phyloP scores from a whole-genome alignment of 2,888 invertebrate species.

The Acanthosepion pharaonis region DNA sequence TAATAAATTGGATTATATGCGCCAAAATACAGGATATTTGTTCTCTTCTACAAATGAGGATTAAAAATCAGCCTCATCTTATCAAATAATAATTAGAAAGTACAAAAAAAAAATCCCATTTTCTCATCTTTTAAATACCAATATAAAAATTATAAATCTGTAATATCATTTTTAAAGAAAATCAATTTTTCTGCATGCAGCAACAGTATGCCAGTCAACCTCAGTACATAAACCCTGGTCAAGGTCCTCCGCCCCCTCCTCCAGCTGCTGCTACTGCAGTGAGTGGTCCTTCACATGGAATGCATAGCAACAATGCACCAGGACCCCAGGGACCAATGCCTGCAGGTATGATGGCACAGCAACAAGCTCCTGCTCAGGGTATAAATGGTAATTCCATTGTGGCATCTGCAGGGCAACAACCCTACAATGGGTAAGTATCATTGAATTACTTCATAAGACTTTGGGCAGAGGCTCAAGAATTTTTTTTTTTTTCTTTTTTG shows the following conservation, averaged over 20 bases:
- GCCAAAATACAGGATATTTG: no score
- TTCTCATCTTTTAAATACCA: no score
- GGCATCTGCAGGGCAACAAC: slow-evolving; percentile 34
- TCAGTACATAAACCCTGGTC: slow-evolving; percentile 40
- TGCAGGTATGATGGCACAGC: slow-evolving; percentile 39
- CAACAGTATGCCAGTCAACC: slow-evolving; percentile 40
- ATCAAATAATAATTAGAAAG: no score
- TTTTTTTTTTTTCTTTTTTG: neutral
- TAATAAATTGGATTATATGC: no score
- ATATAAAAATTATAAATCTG: neutral
- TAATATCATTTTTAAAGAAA: neutral
- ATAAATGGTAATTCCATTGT: slow-evolving; percentile 44
- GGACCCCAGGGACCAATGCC: slow-evolving; percentile 40
- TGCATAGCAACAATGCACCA: slow-evolving; percentile 35
- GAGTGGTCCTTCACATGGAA: slow-evolving; percentile 23
- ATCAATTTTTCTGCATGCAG: neutral
- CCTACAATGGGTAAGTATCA: slow-evolving; percentile 37
- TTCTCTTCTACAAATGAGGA: no score
- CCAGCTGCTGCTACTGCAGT: neutral
- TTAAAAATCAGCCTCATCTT: no score
- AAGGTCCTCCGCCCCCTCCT: slow-evolving; percentile 1
- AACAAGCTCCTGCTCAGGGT: slow-evolving; percentile 37
- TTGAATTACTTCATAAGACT: neutral
- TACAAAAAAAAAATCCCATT: no score
- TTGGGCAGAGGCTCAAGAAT: no score